Evolutionary conservation across 2,888 invertebrate genomes (phyloP).

Genomic region (Panorpa germanica): DNA sequence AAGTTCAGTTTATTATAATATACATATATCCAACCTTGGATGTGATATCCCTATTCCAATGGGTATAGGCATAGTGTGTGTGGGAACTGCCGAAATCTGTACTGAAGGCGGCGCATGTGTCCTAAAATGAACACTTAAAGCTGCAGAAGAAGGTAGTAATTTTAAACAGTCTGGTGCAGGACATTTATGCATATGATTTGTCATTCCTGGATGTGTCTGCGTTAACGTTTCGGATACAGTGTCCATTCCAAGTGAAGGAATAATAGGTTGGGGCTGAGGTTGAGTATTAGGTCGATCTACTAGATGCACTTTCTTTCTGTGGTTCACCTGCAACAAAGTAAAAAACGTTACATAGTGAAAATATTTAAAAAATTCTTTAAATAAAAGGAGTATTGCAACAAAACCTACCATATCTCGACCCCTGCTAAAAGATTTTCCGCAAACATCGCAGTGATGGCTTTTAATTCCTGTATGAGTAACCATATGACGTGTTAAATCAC

Average conservation of each 20-base stretch:
- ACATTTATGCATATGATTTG: too few species aligned
- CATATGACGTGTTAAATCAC: slow-evolving; percentile 38
- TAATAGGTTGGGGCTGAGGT: too few species aligned
- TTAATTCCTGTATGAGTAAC: slow-evolving; percentile 34
- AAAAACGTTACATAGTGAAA: neutral
- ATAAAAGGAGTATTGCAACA: neutral
- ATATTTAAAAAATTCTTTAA: neutral
- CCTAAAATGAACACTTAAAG: slow-evolving; percentile 22
- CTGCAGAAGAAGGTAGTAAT: slow-evolving; percentile 21
- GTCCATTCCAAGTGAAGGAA: too few species aligned
- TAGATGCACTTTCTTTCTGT: slow-evolving; percentile 22
- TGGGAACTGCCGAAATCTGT: too few species aligned
- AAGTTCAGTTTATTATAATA: too few species aligned
- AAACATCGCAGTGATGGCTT: slow-evolving; percentile 37
- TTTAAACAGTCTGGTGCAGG: slow-evolving; percentile 24
- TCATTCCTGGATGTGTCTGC: too few species aligned
- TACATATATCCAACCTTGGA: too few species aligned
- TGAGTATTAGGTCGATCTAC: slow-evolving; percentile 15
- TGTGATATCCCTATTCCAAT: too few species aligned
- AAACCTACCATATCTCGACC: slow-evolving; percentile 30
- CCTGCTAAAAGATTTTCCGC: slow-evolving; percentile 32
- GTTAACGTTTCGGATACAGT: slow-evolving; percentile 16
- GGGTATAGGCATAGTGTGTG: too few species aligned
- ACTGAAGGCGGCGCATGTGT: too few species aligned
- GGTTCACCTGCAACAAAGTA: slow-evolving; percentile 12